Conservation (phyloP, 2,888 invertebrate species). For the Drosophila prolongata region DNA sequence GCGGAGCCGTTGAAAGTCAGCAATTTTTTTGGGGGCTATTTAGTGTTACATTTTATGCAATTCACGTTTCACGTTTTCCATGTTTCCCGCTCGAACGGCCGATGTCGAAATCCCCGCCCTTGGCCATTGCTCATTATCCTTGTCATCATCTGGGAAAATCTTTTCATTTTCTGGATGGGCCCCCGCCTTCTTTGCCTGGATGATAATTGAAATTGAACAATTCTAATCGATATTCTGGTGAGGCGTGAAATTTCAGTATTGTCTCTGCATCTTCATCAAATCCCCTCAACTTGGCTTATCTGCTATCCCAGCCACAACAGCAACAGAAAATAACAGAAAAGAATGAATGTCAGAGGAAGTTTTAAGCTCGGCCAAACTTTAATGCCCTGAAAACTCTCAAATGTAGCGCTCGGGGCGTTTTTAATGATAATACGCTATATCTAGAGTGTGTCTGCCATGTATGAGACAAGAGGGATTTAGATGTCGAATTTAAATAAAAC, state of each 20-base stretch:
- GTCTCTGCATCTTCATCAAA: constrained; percentile 14
- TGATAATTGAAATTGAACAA: constrained; percentile 69
- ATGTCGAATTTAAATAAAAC: constrained; percentile 6
- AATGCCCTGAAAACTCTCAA: constrained; percentile 22
- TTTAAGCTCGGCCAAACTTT: constrained; percentile 24
- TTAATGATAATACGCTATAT: constrained; percentile 39
- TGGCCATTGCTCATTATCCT: constrained; percentile 42
- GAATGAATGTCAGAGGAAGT: constrained; percentile 15
- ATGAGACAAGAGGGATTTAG: background rate
- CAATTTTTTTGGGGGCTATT: constrained; percentile 61
- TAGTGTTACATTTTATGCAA: constrained; percentile 70
- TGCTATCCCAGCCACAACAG: constrained; percentile 16
- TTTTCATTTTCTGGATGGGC: constrained; percentile 34
- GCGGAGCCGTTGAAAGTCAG: constrained; percentile 45
- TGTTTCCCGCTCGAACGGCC: constrained; percentile 33
- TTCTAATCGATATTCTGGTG: constrained; percentile 59
- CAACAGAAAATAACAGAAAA: constrained; percentile 4
- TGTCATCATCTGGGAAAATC: constrained; percentile 45
- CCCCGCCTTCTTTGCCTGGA: constrained; percentile 17
- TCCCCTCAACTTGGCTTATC: constrained; percentile 38
- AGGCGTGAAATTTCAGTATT: constrained; percentile 46
- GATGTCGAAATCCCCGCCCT: background rate
- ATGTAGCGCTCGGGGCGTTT: constrained; percentile 10
- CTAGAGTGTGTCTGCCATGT: constrained; percentile 9
- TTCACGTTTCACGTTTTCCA: constrained; percentile 66